Evolutionary conservation across 1,140 invertebrate species (phyloP).

Genomic region (Oryctes rhinoceros): DNA sequence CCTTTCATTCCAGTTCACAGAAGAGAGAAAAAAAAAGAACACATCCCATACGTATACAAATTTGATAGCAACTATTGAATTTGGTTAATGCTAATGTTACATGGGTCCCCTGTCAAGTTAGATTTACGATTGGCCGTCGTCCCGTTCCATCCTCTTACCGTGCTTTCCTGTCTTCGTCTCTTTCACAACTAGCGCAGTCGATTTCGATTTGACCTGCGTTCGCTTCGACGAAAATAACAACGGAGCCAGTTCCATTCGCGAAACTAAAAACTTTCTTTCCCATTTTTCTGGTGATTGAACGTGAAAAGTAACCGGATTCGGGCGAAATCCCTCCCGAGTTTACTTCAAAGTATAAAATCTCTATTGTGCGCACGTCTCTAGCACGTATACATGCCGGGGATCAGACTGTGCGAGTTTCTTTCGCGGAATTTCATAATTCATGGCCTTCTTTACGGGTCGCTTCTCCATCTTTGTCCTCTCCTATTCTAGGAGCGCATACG

Average conservation of each 20-base stretch:
- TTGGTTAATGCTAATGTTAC: conserved; percentile 13
- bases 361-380: conserved; percentile 36
- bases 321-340: conserved; percentile 32
- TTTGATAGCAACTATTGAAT: not conserved
- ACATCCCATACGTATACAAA: too few species aligned
- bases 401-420: conserved; percentile 20
- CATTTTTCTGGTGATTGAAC: conserved; percentile 49
- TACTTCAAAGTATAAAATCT: conserved; percentile 45
- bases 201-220: not conserved
- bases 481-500: not conserved
- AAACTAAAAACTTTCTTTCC: conserved; percentile 43
- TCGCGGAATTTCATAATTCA: conserved; percentile 49
- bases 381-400: not conserved
- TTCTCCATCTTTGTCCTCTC: not conserved
- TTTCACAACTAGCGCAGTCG: not conserved
- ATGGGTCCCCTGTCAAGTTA: not conserved
- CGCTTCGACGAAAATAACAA: too few species aligned
- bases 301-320: conserved; percentile 49
- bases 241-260: not conserved
- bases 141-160: not conserved
- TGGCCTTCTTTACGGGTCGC: conserved; percentile 38
- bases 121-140: not conserved
- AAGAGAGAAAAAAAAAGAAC: too few species aligned
- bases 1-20: too few species aligned
- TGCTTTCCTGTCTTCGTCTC: not conserved